Evolutionary conservation across 2,888 invertebrate genomes (phyloP).

Genomic region (Fabriciana adippe): DNA sequence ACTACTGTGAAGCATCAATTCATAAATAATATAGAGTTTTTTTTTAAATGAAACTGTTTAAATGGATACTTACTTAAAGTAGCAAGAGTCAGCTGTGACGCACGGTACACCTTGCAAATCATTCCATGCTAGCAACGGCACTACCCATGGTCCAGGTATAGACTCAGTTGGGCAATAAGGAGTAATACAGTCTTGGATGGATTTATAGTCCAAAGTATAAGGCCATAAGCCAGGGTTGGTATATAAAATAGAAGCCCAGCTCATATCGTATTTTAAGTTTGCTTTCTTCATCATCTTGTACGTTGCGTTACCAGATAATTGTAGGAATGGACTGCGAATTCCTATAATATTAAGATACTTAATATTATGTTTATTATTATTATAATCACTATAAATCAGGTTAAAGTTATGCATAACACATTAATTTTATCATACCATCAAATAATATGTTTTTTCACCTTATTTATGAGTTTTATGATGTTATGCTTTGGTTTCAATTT

Average conservation of each 20-base stretch:
- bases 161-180: slow-evolving; percentile 81
- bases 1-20: not conserved
- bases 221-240: slow-evolving; percentile 83
- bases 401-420: no score
- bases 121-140: slow-evolving; percentile 83
- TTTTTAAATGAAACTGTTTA: not conserved
- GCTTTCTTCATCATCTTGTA: slow-evolving; percentile 79
- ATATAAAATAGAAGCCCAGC: slow-evolving; percentile 79
- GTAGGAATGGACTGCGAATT: slow-evolving; percentile 80
- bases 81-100: slow-evolving; percentile 82
- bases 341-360: slow-evolving; percentile 51
- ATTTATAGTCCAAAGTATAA: slow-evolving; percentile 84
- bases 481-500: no score
- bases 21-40: no score
- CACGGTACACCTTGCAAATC: slow-evolving; percentile 78
- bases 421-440: no score
- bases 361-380: not conserved
- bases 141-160: slow-evolving; percentile 84
- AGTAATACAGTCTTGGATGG: slow-evolving; percentile 80
- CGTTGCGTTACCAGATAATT: slow-evolving; percentile 80
- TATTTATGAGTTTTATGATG: no score
- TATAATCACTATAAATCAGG: not conserved
- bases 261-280: slow-evolving; percentile 83
- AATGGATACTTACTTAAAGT: slow-evolving; percentile 61
- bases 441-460: no score